A percentile compares a stretch with the other conserved stretches of the same genome.
These are phyloP conservation scores for Cremastobaeus sp. DNA, from an alignment of 2,888 invertebrate genomes.

Conservation along the genomic window DNA sequence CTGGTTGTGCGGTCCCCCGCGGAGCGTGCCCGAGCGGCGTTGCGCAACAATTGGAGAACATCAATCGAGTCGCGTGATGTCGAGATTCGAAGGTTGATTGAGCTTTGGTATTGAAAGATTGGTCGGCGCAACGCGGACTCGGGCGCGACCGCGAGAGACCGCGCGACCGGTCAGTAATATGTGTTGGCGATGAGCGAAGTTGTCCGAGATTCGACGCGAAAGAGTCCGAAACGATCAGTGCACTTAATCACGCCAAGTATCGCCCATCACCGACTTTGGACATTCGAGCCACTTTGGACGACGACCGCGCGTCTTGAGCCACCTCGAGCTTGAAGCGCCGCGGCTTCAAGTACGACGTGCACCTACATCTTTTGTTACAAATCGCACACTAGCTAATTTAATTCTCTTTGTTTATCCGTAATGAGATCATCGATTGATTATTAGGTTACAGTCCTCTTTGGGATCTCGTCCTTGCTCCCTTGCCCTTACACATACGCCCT, in stretches of 20 bases:
- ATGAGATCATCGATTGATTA: constrained; percentile 79
- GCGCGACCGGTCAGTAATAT: constrained; percentile 3
- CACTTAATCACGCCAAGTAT: constrained; percentile 18
- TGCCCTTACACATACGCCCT: constrained; percentile 62
- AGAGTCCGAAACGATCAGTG: constrained; percentile 34
- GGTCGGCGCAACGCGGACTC: too few species aligned
- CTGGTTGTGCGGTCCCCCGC: too few species aligned
- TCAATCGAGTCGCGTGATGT: too few species aligned
- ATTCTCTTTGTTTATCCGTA: constrained; percentile 77
- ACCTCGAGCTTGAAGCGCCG: constrained; percentile 45
- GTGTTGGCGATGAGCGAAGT: constrained; percentile 44
- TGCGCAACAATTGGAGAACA: too few species aligned
- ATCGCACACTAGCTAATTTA: constrained; percentile 71
- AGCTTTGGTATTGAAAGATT: too few species aligned
- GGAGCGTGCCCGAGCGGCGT: constrained; percentile 20
- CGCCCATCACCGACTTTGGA: constrained; percentile 44
- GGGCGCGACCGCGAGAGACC: too few species aligned
- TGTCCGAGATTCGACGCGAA: constrained; percentile 43
- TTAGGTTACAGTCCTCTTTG: constrained; percentile 78
- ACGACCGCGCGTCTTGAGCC: constrained; percentile 60
- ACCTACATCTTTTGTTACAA: constrained; percentile 61
- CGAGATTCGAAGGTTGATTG: too few species aligned
- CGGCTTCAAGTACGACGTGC: constrained; percentile 39
- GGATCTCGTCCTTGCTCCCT: constrained; percentile 75
- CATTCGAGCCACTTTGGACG: constrained; percentile 48